phyloP scores from a whole-genome alignment of 1,140 invertebrate genomes.

The Heliconius hewitsoni region DNA sequence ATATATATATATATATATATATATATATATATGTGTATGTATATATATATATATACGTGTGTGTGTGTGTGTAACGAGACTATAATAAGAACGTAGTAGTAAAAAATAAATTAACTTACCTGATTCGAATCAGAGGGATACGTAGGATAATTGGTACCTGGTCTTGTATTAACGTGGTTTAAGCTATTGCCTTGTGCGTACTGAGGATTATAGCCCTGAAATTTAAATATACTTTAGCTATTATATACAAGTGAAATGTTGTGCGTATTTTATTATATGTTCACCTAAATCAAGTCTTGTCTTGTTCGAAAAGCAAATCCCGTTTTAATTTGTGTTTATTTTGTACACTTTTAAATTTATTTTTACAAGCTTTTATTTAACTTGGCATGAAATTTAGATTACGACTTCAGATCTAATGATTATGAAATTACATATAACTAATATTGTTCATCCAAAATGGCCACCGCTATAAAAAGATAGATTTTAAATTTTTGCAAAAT shows the following conservation, averaged over 20 bases:
- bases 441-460: no score
- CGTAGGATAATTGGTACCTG: neutral
- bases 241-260: neutral
- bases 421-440: no score
- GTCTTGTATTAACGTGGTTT: slow-evolving; percentile 4
- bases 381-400: no score
- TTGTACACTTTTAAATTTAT: neutral
- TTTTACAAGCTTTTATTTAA: no score
- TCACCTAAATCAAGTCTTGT: neutral
- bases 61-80: no score
- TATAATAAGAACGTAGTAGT: no score
- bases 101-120: slow-evolving; percentile 1
- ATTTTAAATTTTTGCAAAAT: no score
- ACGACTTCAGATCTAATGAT: no score
- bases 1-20: no score
- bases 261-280: neutral
- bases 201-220: slow-evolving; percentile 11
- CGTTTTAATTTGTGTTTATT: neutral
- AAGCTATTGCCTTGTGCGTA: neutral
- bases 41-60: no score
- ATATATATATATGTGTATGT: no score
- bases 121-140: slow-evolving; percentile 6
- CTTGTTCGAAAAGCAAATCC: neutral
- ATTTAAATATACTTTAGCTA: neutral
- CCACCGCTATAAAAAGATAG: no score